These are phyloP conservation scores for Australoheros scitulus DNA, from an alignment of 2,113 vertebrate genomes.

Conservation along the genomic window DNA sequence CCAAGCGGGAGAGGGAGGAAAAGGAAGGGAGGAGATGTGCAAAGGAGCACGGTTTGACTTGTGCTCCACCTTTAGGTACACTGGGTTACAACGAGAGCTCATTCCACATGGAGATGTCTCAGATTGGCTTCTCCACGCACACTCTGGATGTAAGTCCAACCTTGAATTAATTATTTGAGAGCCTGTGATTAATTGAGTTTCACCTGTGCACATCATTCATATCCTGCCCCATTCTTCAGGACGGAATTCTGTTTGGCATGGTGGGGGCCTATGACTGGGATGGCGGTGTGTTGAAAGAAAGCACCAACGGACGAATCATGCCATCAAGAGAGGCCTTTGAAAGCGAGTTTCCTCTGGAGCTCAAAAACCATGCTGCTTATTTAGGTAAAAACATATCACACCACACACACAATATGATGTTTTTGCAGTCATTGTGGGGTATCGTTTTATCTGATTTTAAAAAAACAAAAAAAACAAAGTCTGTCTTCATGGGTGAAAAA, in stretches of 20 bases:
- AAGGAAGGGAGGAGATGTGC: slow-evolving; percentile 52
- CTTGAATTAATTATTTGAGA: neutral
- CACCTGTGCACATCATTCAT: neutral
- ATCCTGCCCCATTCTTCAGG: slow-evolving; percentile 71
- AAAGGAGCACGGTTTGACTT: slow-evolving; percentile 33
- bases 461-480: neutral
- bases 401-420: no score
- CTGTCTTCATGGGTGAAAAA: neutral
- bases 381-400: slow-evolving; percentile 79
- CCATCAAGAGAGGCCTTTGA: slow-evolving; percentile 84
- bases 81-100: slow-evolving; percentile 90
- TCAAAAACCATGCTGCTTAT: slow-evolving; percentile 93
- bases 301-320: slow-evolving; percentile 71
- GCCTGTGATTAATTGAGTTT: neutral
- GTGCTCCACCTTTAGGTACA: slow-evolving; percentile 80
- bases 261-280: slow-evolving; percentile 97
- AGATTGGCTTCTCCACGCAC: slow-evolving; percentile 93
- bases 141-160: slow-evolving; percentile 84
- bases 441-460: neutral
- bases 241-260: slow-evolving; percentile 92
- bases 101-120: slow-evolving; percentile 96
- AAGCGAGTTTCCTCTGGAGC: slow-evolving; percentile 86
- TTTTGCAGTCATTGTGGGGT: neutral
- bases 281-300: slow-evolving; percentile 88
- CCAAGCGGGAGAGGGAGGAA: slow-evolving; percentile 50